Percentiles rank a stretch among this genome's conserved stretches.
phyloP scores from a whole-genome alignment of 2,113 vertebrate species.

The Choloepus hoffmanni region DNA sequence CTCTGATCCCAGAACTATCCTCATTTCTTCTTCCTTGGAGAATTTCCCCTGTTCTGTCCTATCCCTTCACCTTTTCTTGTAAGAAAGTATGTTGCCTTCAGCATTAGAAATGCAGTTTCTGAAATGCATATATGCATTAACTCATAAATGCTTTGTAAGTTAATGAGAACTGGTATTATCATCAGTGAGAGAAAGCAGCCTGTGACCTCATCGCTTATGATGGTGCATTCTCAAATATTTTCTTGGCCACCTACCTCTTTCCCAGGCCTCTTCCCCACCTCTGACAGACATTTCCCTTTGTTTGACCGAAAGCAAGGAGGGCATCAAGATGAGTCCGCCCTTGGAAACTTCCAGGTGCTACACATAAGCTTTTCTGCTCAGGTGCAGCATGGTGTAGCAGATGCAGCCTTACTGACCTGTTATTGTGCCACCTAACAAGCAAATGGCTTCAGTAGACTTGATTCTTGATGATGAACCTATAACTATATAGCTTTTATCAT shows the following conservation, averaged over 20 bases:
- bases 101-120: conserved; percentile 18
- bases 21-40: background rate
- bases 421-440: background rate
- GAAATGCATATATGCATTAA: background rate
- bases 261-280: background rate
- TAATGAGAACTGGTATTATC: background rate
- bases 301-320: background rate
- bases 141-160: background rate
- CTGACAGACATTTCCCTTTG: background rate
- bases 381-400: background rate
- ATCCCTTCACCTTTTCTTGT: background rate
- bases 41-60: background rate
- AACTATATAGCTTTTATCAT: too few relatives aligned
- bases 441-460: background rate
- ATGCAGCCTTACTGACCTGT: background rate
- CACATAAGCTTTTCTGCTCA: background rate
- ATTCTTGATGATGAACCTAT: too few relatives aligned
- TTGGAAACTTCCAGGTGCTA: background rate
- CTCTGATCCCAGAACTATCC: background rate
- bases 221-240: background rate
- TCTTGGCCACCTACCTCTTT: background rate
- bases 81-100: conserved; percentile 9
- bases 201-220: background rate
- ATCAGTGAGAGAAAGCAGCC: background rate
- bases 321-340: too few relatives aligned